These are phyloP conservation scores for Hippopotamus amphibius DNA, from an alignment of 2,113 vertebrate genomes.

Conservation along the genomic window DNA sequence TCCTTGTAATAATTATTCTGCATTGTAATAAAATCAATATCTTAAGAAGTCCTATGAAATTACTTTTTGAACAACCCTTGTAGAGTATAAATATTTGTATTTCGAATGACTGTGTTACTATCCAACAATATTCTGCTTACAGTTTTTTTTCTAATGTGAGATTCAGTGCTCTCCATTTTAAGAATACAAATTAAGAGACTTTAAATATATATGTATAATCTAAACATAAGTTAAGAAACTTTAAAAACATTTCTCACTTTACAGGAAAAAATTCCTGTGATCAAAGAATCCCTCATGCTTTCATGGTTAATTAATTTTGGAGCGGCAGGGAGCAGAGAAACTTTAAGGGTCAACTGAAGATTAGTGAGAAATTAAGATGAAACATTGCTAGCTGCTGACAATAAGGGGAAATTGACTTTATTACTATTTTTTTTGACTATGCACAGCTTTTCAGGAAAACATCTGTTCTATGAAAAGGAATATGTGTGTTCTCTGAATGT, in stretches of 20 bases:
- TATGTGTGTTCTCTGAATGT: background rate
- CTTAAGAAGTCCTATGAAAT: background rate
- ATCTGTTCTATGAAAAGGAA: background rate
- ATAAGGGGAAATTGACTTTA: background rate
- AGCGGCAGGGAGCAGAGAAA: background rate
- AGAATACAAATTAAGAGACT: constrained; percentile 46
- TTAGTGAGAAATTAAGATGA: background rate
- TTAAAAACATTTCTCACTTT: background rate
- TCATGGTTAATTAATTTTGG: constrained; percentile 23
- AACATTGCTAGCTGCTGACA: background rate
- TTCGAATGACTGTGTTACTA: constrained; percentile 32
- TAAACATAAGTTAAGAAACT: constrained; percentile 50
- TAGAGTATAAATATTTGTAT: constrained; percentile 7
- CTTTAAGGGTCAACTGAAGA: background rate
- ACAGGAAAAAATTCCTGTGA: background rate
- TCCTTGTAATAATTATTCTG: constrained; percentile 27
- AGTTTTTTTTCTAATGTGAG: background rate
- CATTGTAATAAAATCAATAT: constrained; percentile 1
- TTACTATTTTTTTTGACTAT: background rate
- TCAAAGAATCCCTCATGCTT: background rate
- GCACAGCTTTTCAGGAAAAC: background rate
- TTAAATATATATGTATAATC: background rate
- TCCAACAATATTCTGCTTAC: background rate
- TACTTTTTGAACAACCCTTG: background rate
- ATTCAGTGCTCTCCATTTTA: constrained; percentile 3